Evolutionary conservation across 1,140 invertebrate genomes (phyloP).

Genomic region (Acromyrmex charruanus): DNA sequence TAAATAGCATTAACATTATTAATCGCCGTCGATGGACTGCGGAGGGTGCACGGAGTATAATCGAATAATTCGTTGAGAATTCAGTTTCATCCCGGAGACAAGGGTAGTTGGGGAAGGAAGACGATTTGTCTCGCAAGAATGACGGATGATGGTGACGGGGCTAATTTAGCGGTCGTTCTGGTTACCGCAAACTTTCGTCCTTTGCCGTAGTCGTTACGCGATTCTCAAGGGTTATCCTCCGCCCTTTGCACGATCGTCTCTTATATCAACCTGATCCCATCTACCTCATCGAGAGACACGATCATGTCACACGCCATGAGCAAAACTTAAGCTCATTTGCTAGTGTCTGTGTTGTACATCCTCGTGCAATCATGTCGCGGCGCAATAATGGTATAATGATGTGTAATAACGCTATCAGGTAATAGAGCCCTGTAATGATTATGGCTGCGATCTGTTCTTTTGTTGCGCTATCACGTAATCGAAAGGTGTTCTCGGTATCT

Average conservation of each 20-base stretch:
- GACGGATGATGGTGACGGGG: slow-evolving; percentile 78
- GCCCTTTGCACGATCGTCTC: neutral
- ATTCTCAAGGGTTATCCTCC: slow-evolving; percentile 26
- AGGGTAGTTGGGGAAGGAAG: neutral
- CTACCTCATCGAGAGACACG: neutral
- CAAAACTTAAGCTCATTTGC: neutral
- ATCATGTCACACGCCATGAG: neutral
- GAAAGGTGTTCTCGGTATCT: slow-evolving; percentile 18
- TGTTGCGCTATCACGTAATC: slow-evolving; percentile 49
- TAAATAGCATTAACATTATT: slow-evolving; percentile 24
- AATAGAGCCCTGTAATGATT: slow-evolving; percentile 32
- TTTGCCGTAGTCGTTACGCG: slow-evolving; percentile 38
- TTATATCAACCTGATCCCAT: neutral
- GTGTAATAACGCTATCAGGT: slow-evolving; percentile 41
- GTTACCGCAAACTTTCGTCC: slow-evolving; percentile 67
- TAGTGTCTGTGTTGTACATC: neutral
- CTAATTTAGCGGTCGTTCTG: slow-evolving; percentile 64
- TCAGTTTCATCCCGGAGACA: slow-evolving; percentile 59
- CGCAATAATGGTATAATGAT: slow-evolving; percentile 26
- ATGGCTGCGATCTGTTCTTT: slow-evolving; percentile 23
- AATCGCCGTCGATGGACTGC: slow-evolving; percentile 39
- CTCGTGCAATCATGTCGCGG: neutral
- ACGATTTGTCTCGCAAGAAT: slow-evolving; percentile 41
- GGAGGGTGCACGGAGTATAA: slow-evolving; percentile 48
- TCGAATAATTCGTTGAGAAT: slow-evolving; percentile 73